phyloP scores from a whole-genome alignment of 1,140 invertebrate genomes.

The Hyles vespertilio region DNA sequence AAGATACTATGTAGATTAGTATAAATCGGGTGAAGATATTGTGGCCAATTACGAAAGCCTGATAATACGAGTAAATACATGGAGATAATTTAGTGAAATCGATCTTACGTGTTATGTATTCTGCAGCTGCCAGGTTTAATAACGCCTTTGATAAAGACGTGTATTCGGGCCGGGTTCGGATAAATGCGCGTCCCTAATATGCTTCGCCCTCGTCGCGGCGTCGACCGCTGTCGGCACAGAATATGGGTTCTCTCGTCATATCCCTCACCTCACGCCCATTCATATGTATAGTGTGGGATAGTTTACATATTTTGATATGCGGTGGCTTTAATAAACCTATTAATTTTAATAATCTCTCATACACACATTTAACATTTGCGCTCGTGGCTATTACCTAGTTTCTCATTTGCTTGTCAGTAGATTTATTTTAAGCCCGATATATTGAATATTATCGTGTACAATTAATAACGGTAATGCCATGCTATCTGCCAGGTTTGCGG shows the following conservation, averaged over 20 bases:
- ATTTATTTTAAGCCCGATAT: conserved; percentile 4
- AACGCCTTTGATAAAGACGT: conserved; percentile 58
- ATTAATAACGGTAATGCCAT: not conserved
- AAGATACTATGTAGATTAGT: too few relatives aligned
- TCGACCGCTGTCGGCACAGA: conserved; percentile 52
- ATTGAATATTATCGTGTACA: not conserved
- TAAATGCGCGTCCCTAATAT: conserved; percentile 52
- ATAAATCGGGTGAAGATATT: too few relatives aligned
- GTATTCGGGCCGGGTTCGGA: conserved; percentile 40
- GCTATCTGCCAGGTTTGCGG: too few relatives aligned
- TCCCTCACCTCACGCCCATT: conserved; percentile 46
- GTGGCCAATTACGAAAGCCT: too few relatives aligned
- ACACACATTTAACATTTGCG: conserved; percentile 17
- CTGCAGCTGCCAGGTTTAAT: conserved; percentile 54
- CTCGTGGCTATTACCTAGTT: conserved; percentile 20
- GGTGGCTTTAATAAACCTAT: conserved; percentile 45
- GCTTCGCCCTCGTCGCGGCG: conserved; percentile 39
- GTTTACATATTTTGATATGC: conserved; percentile 53
- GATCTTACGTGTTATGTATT: conserved; percentile 34
- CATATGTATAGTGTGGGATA: conserved; percentile 51
- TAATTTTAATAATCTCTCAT: conserved; percentile 44
- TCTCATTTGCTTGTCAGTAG: conserved; percentile 16
- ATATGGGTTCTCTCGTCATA: conserved; percentile 52
- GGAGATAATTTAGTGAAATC: conserved; percentile 33
- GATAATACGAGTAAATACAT: too few relatives aligned